These are phyloP conservation scores for Eremobia ochroleuca DNA, from an alignment of 2,888 invertebrate genomes.

Conservation along the genomic window DNA sequence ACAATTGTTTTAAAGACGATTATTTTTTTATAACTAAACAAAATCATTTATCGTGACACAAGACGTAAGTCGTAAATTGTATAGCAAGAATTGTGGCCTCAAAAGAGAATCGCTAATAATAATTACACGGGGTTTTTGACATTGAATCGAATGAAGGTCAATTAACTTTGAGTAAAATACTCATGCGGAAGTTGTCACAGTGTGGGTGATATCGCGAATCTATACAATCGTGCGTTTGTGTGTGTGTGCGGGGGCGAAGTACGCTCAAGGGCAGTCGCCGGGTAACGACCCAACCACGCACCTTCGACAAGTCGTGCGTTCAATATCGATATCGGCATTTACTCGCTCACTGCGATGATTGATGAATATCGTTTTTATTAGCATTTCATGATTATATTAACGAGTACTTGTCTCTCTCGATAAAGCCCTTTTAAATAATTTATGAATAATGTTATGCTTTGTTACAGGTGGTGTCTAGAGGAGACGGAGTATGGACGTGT, in stretches of 20 bases:
- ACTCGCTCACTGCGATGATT: slow-evolving; percentile 59
- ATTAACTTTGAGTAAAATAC: slow-evolving; percentile 76
- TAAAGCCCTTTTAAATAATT: slow-evolving; percentile 5
- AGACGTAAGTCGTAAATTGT: slow-evolving; percentile 29
- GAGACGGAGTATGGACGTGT: slow-evolving; percentile 93
- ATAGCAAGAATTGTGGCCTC: slow-evolving; percentile 51
- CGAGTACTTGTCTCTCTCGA: slow-evolving; percentile 23
- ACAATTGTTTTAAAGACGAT: no score
- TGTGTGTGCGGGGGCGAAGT: slow-evolving; percentile 82
- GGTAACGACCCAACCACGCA: slow-evolving; percentile 84
- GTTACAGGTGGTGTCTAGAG: slow-evolving; percentile 80
- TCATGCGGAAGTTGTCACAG: slow-evolving; percentile 76
- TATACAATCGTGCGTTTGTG: slow-evolving; percentile 45
- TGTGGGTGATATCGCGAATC: slow-evolving; percentile 65
- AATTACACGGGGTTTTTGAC: slow-evolving; percentile 67
- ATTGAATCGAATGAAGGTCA: slow-evolving; percentile 77
- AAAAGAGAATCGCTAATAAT: slow-evolving; percentile 63
- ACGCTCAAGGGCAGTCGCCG: slow-evolving; percentile 87
- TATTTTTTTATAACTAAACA: no score
- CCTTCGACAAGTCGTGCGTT: slow-evolving; percentile 71
- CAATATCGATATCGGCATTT: slow-evolving; percentile 66
- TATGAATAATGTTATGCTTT: slow-evolving; percentile 36
- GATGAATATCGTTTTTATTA: slow-evolving; percentile 50
- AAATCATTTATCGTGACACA: neutral
- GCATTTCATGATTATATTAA: slow-evolving; percentile 28